phyloP scores from a whole-genome alignment of 1,140 invertebrate species.

The Solen grandis region DNA sequence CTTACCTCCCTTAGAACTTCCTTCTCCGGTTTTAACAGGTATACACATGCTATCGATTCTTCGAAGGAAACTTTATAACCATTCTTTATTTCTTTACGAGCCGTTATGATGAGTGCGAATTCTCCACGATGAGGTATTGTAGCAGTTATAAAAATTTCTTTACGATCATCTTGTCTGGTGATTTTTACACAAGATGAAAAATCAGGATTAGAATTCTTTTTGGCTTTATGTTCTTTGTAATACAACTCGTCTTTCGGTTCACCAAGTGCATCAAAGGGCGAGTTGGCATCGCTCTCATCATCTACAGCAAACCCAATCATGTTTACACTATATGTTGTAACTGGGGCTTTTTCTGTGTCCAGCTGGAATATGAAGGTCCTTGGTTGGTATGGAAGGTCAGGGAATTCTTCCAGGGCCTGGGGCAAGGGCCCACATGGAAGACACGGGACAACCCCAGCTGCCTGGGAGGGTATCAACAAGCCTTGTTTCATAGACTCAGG shows the following conservation, averaged over 20 bases:
- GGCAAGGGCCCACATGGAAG: too few species aligned
- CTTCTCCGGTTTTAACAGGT: slow-evolving; percentile 13
- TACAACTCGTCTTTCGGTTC: too few species aligned
- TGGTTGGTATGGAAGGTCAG: slow-evolving; percentile 18
- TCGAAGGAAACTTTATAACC: not conserved
- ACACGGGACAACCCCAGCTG: slow-evolving; percentile 31
- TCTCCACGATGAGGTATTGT: slow-evolving; percentile 30
- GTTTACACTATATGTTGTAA: not conserved
- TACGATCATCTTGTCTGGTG: not conserved
- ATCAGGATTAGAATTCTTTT: too few species aligned
- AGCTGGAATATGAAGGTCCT: slow-evolving; percentile 12
- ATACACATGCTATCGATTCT: slow-evolving; percentile 15
- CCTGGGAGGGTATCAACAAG: slow-evolving; percentile 26
- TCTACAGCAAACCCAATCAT: slow-evolving; percentile 7
- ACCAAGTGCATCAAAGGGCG: slow-evolving; percentile 23
- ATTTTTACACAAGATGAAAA: slow-evolving; percentile 21
- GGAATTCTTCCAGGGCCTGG: not conserved
- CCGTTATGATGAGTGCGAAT: slow-evolving; percentile 32
- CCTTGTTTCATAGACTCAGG: slow-evolving; percentile 19
- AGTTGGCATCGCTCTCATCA: not conserved
- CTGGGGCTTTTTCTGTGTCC: slow-evolving; percentile 15
- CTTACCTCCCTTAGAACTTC: slow-evolving; percentile 23
- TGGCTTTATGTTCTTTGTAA: too few species aligned
- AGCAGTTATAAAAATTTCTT: slow-evolving; percentile 14
- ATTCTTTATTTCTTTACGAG: not conserved